Evolutionary conservation across 37 sponge, comb jelly and placozoan genomes (phyloP).

Genomic region (Axinella damicornis): DNA sequence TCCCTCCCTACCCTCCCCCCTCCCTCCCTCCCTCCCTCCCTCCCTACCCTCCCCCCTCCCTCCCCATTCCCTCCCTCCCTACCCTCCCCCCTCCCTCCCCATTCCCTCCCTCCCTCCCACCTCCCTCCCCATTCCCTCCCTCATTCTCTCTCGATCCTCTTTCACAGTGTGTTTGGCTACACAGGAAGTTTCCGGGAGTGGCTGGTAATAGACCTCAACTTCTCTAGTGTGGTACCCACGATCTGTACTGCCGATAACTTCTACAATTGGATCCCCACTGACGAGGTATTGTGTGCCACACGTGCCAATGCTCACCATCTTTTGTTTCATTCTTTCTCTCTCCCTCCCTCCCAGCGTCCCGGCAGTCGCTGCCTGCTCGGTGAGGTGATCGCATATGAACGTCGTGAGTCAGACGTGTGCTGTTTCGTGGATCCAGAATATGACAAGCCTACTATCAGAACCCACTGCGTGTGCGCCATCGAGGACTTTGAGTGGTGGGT

Average conservation of each 20-base stretch:
- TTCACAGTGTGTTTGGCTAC: slow-evolving; percentile 69
- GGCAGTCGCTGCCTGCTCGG: slow-evolving; percentile 77
- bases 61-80: no score
- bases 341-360: slow-evolving; percentile 14
- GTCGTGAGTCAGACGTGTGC: slow-evolving; percentile 59
- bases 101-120: not conserved
- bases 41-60: no score
- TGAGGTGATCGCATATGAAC: slow-evolving; percentile 62
- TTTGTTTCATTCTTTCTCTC: no score
- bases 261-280: slow-evolving; percentile 65
- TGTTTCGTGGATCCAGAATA: slow-evolving; percentile 73
- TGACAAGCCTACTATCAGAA: slow-evolving; percentile 36
- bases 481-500: slow-evolving; percentile 90
- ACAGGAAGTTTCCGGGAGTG: slow-evolving; percentile 34
- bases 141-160: no score
- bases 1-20: no score
- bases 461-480: slow-evolving; percentile 54
- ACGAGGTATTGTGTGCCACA: slow-evolving; percentile 38
- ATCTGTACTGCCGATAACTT: slow-evolving; percentile 37
- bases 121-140: not conserved
- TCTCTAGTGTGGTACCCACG: slow-evolving; percentile 39
- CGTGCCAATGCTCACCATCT: not conserved
- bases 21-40: no score
- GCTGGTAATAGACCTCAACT: slow-evolving; percentile 77
- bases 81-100: no score